phyloP scores from a whole-genome alignment of 2,888 invertebrate genomes.

The Dynastes grantii region DNA sequence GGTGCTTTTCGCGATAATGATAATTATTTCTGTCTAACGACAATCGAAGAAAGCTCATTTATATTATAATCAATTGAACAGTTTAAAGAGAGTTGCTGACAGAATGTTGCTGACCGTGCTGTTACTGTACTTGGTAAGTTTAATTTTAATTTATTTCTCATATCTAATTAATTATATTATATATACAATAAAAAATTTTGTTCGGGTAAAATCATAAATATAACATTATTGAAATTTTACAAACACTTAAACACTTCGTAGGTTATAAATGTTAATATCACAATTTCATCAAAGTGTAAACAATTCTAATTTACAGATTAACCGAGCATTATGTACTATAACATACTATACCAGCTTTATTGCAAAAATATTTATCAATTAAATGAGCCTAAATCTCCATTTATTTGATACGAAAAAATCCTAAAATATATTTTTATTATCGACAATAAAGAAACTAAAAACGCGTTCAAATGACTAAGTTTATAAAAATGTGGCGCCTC shows the following conservation, averaged over 20 bases:
- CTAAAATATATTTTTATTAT: slow-evolving; percentile 31
- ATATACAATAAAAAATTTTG: too few species aligned
- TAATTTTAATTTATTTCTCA: slow-evolving; percentile 14
- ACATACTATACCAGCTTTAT: neutral
- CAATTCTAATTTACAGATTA: slow-evolving; percentile 2
- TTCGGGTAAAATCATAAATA: too few species aligned
- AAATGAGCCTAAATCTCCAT: neutral
- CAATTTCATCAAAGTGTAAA: neutral
- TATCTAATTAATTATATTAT: neutral
- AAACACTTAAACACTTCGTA: neutral
- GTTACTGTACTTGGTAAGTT: slow-evolving; percentile 39
- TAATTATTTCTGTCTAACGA: neutral
- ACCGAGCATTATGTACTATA: neutral
- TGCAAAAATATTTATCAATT: slow-evolving; percentile 4
- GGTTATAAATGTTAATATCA: neutral
- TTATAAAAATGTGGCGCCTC: slow-evolving; percentile 29
- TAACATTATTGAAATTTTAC: neutral
- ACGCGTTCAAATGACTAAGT: slow-evolving; percentile 8
- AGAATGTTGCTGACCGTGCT: slow-evolving; percentile 26
- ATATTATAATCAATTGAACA: neutral
- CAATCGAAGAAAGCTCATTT: neutral
- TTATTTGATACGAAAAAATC: neutral
- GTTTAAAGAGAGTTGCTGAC: neutral
- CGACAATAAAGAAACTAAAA: slow-evolving; percentile 18
- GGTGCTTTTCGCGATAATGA: slow-evolving; percentile 14